phyloP scores from a whole-genome alignment of 2,888 invertebrate genomes.

The Phaonia tiefii region DNA sequence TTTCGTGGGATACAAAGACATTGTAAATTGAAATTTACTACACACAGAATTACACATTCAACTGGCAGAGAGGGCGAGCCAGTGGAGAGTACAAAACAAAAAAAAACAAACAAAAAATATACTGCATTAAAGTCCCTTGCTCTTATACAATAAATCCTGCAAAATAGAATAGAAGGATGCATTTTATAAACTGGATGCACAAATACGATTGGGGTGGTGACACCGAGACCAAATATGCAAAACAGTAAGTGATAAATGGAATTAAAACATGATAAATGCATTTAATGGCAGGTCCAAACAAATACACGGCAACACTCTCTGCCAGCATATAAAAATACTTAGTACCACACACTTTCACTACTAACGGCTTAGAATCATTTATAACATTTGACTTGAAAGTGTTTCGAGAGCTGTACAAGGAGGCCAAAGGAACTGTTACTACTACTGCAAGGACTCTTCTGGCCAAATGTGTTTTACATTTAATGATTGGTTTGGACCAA shows the following conservation, averaged over 20 bases:
- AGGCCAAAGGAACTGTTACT: too few relatives aligned
- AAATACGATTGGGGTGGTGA: background rate
- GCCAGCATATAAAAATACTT: background rate
- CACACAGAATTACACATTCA: too few relatives aligned
- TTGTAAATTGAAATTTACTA: conserved; percentile 31
- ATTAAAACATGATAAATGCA: conserved; percentile 35
- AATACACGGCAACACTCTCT: background rate
- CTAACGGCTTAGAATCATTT: background rate
- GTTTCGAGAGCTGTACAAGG: background rate
- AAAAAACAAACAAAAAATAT: background rate
- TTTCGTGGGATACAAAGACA: background rate
- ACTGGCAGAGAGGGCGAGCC: background rate
- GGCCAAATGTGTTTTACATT: background rate
- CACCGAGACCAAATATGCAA: conserved; percentile 20
- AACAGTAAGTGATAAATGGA: conserved; percentile 39
- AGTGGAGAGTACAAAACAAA: background rate
- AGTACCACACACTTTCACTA: too few relatives aligned
- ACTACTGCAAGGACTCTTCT: background rate
- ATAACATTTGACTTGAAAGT: conserved; percentile 11
- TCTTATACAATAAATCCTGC: conserved; percentile 11
- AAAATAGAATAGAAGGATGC: conserved; percentile 19
- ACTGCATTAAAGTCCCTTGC: background rate
- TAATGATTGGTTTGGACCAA: conserved; percentile 12
- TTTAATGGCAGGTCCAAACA: conserved; percentile 31
- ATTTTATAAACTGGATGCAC: background rate